Evolutionary conservation across 2,797 vertebrate species (phyloP).

Genomic region (Catamblyrhynchus diadema): DNA sequence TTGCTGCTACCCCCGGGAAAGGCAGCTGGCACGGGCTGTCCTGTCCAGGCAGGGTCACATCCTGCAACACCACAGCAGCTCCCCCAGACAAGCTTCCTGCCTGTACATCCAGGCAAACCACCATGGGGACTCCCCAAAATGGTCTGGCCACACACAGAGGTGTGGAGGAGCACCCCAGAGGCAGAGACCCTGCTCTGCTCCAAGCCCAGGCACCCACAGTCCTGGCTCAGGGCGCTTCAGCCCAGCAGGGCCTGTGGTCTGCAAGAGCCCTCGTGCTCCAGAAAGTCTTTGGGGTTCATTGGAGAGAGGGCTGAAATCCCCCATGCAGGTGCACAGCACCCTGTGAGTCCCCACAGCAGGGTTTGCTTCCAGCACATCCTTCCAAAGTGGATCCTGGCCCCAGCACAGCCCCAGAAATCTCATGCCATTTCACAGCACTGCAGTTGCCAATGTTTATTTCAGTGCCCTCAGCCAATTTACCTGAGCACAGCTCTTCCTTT

Average conservation of each 20-base stretch:
- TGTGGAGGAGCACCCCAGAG: neutral
- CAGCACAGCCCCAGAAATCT: neutral
- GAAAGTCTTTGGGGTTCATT: rapidly evolving
- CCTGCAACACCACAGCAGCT: neutral
- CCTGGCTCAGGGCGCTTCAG: neutral
- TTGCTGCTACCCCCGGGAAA: neutral
- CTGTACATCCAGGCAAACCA: neutral
- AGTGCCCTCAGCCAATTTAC: neutral
- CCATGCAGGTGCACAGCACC: rapidly evolving
- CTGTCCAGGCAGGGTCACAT: neutral
- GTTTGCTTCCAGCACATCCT: neutral
- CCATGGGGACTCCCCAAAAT: rapidly evolving
- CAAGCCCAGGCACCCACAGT: rapidly evolving
- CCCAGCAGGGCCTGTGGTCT: neutral
- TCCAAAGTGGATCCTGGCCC: rapidly evolving
- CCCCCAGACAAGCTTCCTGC: too few species aligned
- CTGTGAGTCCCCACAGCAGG: neutral
- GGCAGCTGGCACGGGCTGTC: neutral
- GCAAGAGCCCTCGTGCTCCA: neutral
- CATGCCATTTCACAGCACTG: neutral
- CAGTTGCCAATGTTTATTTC: neutral
- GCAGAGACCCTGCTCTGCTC: neutral
- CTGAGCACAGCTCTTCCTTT: neutral
- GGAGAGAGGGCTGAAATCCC: neutral
- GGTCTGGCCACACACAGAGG: rapidly evolving